Percentiles rank a stretch among this genome's conserved stretches.
These are phyloP conservation scores for Aurelia coerulea DNA, from an alignment of 30 jellyfish, hydroid and myxozoan species.

Conservation along the genomic window DNA sequence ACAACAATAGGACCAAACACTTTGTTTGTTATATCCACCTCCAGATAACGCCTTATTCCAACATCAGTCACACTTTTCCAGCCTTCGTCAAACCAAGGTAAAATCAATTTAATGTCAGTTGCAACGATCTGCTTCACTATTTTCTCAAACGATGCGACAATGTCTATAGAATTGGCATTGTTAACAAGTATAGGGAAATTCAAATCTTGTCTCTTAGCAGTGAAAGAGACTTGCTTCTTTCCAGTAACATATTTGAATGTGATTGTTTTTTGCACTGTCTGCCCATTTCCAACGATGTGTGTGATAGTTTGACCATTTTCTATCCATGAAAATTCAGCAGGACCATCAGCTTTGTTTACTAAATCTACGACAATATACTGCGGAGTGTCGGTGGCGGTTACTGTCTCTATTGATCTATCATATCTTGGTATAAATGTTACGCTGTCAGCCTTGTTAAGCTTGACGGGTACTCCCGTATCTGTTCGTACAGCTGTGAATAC, in stretches of 20 bases:
- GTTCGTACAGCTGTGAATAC: background rate
- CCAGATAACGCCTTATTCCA: conserved; percentile 20
- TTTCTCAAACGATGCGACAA: conserved; percentile 36
- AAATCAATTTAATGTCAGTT: conserved; percentile 7
- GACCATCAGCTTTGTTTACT: conserved; percentile 21
- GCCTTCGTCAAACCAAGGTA: conserved; percentile 6
- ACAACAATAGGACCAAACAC: conserved; percentile 35
- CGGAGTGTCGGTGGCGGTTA: background rate
- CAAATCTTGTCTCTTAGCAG: conserved; percentile 5
- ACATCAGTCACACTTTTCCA: background rate
- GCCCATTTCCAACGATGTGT: background rate
- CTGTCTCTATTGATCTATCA: background rate
- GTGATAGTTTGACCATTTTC: background rate
- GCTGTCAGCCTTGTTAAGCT: background rate
- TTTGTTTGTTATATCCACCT: conserved; percentile 29
- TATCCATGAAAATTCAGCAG: conserved; percentile 28
- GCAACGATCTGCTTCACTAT: conserved; percentile 12
- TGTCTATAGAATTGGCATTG: conserved; percentile 8
- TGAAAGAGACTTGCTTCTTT: conserved; percentile 12
- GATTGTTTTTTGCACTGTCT: background rate
- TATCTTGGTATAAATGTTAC: background rate
- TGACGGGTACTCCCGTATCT: background rate
- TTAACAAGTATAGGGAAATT: conserved; percentile 10
- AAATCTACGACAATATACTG: background rate
- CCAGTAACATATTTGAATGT: background rate